Percentiles rank a stretch among this genome's conserved stretches.
Conservation (phyloP, 1,140 invertebrate genomes). For the Ditylenchus dipsaci region DNA sequence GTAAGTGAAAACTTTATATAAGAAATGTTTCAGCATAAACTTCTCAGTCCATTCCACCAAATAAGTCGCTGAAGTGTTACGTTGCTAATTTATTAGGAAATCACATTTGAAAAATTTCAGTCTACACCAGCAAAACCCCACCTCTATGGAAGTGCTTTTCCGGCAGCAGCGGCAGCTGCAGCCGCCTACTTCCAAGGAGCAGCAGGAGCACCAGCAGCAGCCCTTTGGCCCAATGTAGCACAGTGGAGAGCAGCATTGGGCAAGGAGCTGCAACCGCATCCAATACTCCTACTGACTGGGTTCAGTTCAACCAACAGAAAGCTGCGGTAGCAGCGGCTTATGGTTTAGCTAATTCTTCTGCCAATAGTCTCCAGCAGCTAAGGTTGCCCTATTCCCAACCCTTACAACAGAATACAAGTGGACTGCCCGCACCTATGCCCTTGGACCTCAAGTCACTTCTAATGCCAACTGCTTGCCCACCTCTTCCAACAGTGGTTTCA, state of each 20-base stretch:
- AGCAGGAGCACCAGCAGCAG: neutral
- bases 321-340: neutral
- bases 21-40: too few species aligned
- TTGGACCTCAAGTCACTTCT: neutral
- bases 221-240: neutral
- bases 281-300: neutral
- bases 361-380: neutral
- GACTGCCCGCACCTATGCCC: neutral
- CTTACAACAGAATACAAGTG: neutral
- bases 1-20: too few species aligned
- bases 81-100: too few species aligned
- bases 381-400: conserved; percentile 1
- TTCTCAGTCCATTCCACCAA: too few species aligned
- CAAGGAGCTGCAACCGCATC: neutral
- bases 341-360: neutral
- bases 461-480: neutral
- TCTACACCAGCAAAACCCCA: conserved; percentile 1
- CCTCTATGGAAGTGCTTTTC: conserved; percentile 23
- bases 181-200: conserved; percentile 17
- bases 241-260: conserved; percentile 1
- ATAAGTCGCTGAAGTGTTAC: too few species aligned
- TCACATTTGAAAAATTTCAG: neutral
- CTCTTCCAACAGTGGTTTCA: neutral
- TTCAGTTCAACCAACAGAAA: conserved; percentile 6
- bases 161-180: conserved; percentile 23